Percentiles rank a stretch among this genome's conserved stretches.
Conservation (phyloP, 2,113 vertebrate species). For the Sturnira hondurensis region DNA sequence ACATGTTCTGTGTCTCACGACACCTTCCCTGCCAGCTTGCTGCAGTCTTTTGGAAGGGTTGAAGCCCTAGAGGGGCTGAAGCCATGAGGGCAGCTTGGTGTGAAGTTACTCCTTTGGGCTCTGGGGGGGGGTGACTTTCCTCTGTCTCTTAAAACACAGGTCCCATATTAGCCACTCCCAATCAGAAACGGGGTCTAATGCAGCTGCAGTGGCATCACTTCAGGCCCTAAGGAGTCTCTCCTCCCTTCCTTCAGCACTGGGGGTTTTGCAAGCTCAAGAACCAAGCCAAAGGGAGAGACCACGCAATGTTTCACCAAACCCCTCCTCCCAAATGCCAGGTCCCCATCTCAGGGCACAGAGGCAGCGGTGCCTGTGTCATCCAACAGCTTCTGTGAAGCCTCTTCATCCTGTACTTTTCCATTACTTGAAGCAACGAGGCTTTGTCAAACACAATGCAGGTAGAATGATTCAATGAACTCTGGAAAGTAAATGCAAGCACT, state of each 20-base stretch:
- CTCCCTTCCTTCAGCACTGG: background rate
- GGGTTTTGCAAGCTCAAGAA: background rate
- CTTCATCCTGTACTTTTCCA: background rate
- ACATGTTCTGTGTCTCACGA: rapidly evolving
- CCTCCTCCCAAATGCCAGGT: background rate
- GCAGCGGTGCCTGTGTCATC: background rate
- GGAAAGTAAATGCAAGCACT: background rate
- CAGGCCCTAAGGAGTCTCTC: too few relatives aligned
- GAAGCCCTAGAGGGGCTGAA: background rate
- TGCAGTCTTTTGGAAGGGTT: background rate
- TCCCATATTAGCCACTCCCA: background rate
- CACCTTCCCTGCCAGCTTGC: background rate
- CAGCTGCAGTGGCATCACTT: background rate
- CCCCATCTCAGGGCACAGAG: background rate
- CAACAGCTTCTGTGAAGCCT: background rate
- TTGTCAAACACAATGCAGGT: background rate
- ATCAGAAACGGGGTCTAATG: background rate
- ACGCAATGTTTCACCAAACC: background rate
- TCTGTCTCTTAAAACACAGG: background rate
- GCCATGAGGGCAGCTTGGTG: too few relatives aligned
- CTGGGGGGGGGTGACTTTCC: background rate
- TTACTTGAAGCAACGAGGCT: background rate
- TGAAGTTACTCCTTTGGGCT: background rate
- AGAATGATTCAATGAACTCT: background rate
- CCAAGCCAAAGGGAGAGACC: background rate